These are phyloP conservation scores for Leptothorax acervorum DNA, from an alignment of 2,888 invertebrate genomes.

Conservation along the genomic window DNA sequence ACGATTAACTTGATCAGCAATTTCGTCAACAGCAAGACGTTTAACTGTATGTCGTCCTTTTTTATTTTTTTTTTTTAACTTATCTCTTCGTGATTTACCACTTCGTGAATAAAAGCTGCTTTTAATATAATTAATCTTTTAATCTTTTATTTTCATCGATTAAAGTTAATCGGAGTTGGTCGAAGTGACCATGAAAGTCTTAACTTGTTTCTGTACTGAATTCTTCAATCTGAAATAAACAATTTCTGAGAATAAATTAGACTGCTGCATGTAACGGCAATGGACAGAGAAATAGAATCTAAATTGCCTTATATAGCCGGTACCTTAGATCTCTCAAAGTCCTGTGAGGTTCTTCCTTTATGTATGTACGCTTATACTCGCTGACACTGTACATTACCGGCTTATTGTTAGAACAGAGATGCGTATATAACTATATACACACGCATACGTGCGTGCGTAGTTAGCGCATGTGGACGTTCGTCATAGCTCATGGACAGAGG, in stretches of 20 bases:
- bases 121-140: no score
- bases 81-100: no score
- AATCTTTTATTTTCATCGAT: no score
- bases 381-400: background rate
- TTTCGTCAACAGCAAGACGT: no score
- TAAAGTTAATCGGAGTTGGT: no score
- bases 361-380: background rate
- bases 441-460: constrained; percentile 17
- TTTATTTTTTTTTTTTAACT: no score
- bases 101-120: no score
- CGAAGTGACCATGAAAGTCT: no score
- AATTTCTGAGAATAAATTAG: background rate
- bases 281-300: background rate
- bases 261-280: background rate
- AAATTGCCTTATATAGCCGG: background rate
- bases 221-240: background rate
- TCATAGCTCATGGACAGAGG: constrained; percentile 63
- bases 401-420: background rate
- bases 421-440: background rate
- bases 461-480: background rate
- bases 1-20: no score
- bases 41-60: no score
- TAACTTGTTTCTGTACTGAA: background rate
- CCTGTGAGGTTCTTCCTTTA: background rate
- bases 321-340: background rate